Percentiles rank a stretch among this genome's conserved stretches.
These are phyloP conservation scores for Argyresthia goedartella DNA, from an alignment of 2,888 invertebrate species.

Conservation along the genomic window DNA sequence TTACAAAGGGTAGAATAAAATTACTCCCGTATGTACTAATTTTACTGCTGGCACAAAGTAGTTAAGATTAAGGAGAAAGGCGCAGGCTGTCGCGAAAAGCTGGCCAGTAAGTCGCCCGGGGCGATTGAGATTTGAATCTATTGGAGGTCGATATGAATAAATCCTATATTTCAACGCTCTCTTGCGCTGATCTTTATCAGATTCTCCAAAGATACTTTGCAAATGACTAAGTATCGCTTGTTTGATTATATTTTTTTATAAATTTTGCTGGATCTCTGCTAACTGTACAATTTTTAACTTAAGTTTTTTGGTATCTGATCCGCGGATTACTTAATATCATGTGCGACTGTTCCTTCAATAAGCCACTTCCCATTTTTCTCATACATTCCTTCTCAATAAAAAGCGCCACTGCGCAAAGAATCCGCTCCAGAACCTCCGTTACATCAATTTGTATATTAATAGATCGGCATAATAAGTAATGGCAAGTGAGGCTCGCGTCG, in stretches of 20 bases:
- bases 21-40: slow-evolving; percentile 1
- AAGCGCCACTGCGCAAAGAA: neutral
- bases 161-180: slow-evolving; percentile 31
- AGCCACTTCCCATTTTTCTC: neutral
- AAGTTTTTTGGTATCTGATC: too few species aligned
- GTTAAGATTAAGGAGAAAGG: slow-evolving; percentile 15
- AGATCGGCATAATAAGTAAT: slow-evolving; percentile 62
- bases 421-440: slow-evolving; percentile 34
- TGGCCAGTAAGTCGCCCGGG: slow-evolving; percentile 24
- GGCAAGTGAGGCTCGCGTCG: slow-evolving; percentile 43
- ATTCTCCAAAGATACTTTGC: neutral
- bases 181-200: slow-evolving; percentile 10
- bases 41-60: slow-evolving; percentile 16
- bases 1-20: neutral
- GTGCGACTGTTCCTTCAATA: neutral
- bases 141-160: slow-evolving; percentile 24
- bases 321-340: too few species aligned
- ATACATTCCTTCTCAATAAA: too few species aligned
- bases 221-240: neutral
- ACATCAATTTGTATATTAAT: slow-evolving; percentile 67
- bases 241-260: neutral
- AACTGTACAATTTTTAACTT: too few species aligned
- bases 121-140: slow-evolving; percentile 45
- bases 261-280: neutral
- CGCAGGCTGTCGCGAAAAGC: slow-evolving; percentile 38